Conservation (phyloP, 2,888 invertebrate genomes). For the Calameuta idolon region DNA sequence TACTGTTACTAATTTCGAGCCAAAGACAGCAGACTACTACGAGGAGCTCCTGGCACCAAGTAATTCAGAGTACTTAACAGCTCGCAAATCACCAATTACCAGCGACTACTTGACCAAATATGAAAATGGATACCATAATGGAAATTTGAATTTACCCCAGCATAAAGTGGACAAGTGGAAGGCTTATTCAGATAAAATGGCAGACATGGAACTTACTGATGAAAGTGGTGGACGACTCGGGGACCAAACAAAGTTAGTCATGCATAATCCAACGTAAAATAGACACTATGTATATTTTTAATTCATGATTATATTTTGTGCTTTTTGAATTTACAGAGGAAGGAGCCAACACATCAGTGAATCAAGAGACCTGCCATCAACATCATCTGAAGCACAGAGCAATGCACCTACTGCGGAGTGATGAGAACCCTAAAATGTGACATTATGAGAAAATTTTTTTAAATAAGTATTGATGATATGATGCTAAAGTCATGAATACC, state of each 20-base stretch:
- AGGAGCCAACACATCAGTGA: constrained; percentile 37
- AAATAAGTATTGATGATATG: background rate
- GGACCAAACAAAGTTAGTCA: constrained; percentile 44
- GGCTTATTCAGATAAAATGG: constrained; percentile 36
- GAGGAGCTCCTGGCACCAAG: constrained; percentile 58
- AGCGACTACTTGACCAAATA: constrained; percentile 40
- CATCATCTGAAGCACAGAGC: constrained; percentile 36
- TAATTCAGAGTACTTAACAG: constrained; percentile 47
- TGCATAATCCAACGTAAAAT: background rate
- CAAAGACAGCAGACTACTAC: constrained; percentile 59
- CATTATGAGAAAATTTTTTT: background rate
- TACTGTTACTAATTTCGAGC: constrained; percentile 44
- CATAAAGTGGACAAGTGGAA: constrained; percentile 39
- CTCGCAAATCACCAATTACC: constrained; percentile 44
- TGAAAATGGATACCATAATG: constrained; percentile 59
- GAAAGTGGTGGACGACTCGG: constrained; percentile 33
- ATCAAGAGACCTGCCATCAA: constrained; percentile 39
- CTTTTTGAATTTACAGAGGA: constrained; percentile 27
- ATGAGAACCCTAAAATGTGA: background rate
- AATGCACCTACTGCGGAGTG: constrained; percentile 37
- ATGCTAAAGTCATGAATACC: background rate
- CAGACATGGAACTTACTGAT: constrained; percentile 34
- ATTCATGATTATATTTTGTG: background rate
- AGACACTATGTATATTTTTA: background rate
- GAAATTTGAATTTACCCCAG: constrained; percentile 39